phyloP scores from a whole-genome alignment of 2,888 invertebrate genomes.

The Tenthredo mesomela region DNA sequence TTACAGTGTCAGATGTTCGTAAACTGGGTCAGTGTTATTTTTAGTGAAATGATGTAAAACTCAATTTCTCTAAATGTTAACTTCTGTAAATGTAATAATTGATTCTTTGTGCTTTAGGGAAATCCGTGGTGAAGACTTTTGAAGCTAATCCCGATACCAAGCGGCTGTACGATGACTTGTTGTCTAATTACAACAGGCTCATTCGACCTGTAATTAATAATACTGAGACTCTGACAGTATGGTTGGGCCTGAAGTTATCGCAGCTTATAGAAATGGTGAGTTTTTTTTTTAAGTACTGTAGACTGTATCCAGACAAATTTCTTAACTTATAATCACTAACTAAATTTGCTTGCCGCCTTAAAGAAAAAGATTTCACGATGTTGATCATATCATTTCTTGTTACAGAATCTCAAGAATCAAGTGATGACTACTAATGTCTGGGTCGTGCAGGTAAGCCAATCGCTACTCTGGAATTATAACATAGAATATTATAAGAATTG shows the following conservation, averaged over 20 bases:
- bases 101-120: slow-evolving; percentile 62
- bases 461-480: background rate
- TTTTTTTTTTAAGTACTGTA: slow-evolving; percentile 4
- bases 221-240: slow-evolving; percentile 94
- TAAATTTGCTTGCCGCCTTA: background rate
- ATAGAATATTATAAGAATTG: background rate
- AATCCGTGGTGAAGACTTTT: slow-evolving; percentile 70
- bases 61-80: background rate
- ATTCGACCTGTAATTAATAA: slow-evolving; percentile 97
- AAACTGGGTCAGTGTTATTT: background rate
- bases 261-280: slow-evolving; percentile 91
- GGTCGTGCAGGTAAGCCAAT: slow-evolving; percentile 90
- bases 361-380: background rate
- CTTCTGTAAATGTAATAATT: background rate
- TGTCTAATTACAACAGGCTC: slow-evolving; percentile 96
- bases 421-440: slow-evolving; percentile 97
- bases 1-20: background rate
- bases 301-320: background rate
- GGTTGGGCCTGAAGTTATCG: slow-evolving; percentile 93
- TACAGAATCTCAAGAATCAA: slow-evolving; percentile 91
- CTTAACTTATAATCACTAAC: background rate
- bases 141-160: slow-evolving; percentile 97
- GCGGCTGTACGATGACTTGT: slow-evolving; percentile 95
- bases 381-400: slow-evolving; percentile 54
- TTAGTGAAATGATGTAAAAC: background rate